These are phyloP conservation scores for Meloidogyne floridensis DNA, from an alignment of 1,140 invertebrate species.

Conservation along the genomic window DNA sequence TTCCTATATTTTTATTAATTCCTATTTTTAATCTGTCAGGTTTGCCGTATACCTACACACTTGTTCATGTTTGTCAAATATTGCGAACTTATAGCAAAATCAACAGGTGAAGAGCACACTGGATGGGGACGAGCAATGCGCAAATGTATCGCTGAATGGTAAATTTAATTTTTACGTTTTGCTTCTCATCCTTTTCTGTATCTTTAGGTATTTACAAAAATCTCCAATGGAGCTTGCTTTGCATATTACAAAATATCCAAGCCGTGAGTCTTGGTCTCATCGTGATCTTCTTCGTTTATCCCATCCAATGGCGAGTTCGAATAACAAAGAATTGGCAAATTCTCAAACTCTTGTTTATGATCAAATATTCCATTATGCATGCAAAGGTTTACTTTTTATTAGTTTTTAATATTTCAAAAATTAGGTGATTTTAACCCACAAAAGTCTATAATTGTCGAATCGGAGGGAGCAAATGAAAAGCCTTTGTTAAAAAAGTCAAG, in stretches of 20 bases:
- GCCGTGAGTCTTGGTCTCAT: slow-evolving; percentile 74
- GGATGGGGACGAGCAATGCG: slow-evolving; percentile 62
- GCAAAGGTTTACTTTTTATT: slow-evolving; percentile 37
- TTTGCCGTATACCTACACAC: slow-evolving; percentile 68
- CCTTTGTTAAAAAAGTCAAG: slow-evolving; percentile 22
- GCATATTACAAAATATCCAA: slow-evolving; percentile 72
- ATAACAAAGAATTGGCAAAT: slow-evolving; percentile 5
- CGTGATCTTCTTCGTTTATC: slow-evolving; percentile 74
- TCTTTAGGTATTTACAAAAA: slow-evolving; percentile 71
- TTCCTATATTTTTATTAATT: neutral
- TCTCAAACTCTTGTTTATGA: slow-evolving; percentile 51
- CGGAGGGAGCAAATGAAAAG: slow-evolving; percentile 16
- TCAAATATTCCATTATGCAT: slow-evolving; percentile 55
- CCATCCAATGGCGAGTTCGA: slow-evolving; percentile 67
- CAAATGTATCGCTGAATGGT: slow-evolving; percentile 49
- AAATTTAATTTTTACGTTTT: neutral
- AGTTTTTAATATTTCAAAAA: neutral
- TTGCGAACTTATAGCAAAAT: slow-evolving; percentile 53
- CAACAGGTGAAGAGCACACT: slow-evolving; percentile 31
- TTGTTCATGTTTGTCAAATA: slow-evolving; percentile 66
- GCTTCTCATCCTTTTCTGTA: neutral
- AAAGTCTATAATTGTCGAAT: slow-evolving; percentile 3
- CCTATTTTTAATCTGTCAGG: slow-evolving; percentile 37
- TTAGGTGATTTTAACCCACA: slow-evolving; percentile 27
- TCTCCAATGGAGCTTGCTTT: slow-evolving; percentile 71